Evolutionary conservation across 1,140 invertebrate species (phyloP).

Genomic region (Cydia amplana): DNA sequence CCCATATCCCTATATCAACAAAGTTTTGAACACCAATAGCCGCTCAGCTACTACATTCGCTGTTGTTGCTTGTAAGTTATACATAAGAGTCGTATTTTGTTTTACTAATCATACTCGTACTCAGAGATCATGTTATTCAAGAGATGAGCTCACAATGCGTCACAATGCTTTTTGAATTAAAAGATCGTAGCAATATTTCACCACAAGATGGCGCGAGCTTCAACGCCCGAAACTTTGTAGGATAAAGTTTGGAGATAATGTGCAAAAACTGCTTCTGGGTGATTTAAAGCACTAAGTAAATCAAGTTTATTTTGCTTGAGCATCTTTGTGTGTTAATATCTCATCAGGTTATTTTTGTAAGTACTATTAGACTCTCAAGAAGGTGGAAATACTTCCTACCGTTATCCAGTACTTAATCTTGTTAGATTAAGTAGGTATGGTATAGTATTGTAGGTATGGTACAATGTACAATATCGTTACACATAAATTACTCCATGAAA

Average conservation of each 20-base stretch:
- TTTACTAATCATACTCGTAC: background rate
- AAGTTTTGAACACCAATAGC: too few species aligned
- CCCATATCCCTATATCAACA: too few species aligned
- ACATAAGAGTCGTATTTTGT: too few species aligned
- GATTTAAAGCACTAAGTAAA: constrained; percentile 6
- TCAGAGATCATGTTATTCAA: background rate
- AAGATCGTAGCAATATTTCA: background rate
- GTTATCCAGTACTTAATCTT: too few species aligned
- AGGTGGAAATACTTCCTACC: too few species aligned
- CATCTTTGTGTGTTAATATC: background rate
- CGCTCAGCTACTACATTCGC: too few species aligned
- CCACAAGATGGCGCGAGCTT: constrained; percentile 1
- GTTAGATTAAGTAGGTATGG: too few species aligned
- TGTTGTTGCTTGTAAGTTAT: too few species aligned
- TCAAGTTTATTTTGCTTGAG: constrained; percentile 4
- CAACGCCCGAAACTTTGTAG: constrained; percentile 7
- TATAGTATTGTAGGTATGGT: too few species aligned
- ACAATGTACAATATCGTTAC: too few species aligned
- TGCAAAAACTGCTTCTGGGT: constrained; percentile 9
- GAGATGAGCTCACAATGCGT: background rate
- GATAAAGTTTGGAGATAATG: constrained; percentile 6
- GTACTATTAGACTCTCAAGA: too few species aligned
- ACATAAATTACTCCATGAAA: too few species aligned
- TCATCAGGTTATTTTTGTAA: background rate
- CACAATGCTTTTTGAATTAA: background rate